Base-by-base conservation (phyloP, 2,888 invertebrate genomes). In the Rhimphoctona megacephalus region DNA sequence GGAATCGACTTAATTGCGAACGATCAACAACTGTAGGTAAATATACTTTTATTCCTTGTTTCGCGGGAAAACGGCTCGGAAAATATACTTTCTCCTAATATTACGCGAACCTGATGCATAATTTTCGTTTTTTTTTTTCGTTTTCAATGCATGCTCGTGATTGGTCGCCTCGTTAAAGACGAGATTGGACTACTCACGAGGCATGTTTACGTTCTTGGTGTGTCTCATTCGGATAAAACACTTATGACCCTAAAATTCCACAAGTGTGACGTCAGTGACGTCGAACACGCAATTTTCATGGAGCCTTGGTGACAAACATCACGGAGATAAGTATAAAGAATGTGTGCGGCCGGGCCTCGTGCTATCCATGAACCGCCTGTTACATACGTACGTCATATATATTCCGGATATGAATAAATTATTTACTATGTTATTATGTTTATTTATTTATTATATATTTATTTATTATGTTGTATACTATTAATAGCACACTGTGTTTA, bases 221-320 rank as follows among this genome's bases (percentile, higher is more conserved):
- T 46, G 81, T 78, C 72, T 74, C 66, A 39, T 78, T 57, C 67
- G 61, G 76, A 77, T 78, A 67, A 85, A 88, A 89, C 88, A 87
- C 90, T 89, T 87, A 88, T 88, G 90, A 90, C 89, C 90, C 90
- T 89, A 85, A 90, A 90, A 91, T 91, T 91, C 91, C 91, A 78
- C 82, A 79, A 85, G 46, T 69, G 80, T 91, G 89, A 91, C 89
- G 91, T 89, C 85, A 88, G 81, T 83, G 66, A n/a, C n/a, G 52
- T 83, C 80, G 86, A 88, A 90, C 89, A 86, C 88, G 89, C 89
- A 88, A 90, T 89, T 87, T 86, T 85, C 67, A 30, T 49, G 54
- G 46, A 67, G 57, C 66, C 46, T 70, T 70, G 77, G n/a, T 73
- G 77, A 78, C 77, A 85, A 85, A 85, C 81, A 81, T 49, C 66